Evolutionary conservation across 2,888 invertebrate species (phyloP), one percentile per base, ranked within the genome.

Genomic region (Leptogaster cylindrica): DNA sequence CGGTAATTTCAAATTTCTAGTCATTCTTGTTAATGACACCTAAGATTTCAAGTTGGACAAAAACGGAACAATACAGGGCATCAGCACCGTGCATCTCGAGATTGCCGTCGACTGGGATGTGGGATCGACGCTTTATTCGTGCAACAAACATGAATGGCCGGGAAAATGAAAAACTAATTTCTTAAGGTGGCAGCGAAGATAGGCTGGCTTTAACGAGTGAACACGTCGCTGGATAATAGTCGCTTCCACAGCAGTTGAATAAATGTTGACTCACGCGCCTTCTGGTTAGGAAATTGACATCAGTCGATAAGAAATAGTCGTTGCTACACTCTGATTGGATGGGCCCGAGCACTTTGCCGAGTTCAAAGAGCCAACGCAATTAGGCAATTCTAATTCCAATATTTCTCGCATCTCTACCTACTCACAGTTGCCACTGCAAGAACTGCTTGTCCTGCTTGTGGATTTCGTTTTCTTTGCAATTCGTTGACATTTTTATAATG

Each of bases 1-100:
- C 52, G 52, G 52, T 52, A 52, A 52, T 52, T 52, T 52, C 33
- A 52, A 52, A 52, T 52, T 52, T 52, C 52, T 52, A 52, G 52
- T 52, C 52, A 52, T 52, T 52, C 52, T 52, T 52, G 33, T 52
- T 52, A 52, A 52, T 52, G 52, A 52, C 52, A 52, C 52, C 28
- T 52, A 18, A 33, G 52, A 52, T 52, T 52, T 28, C 31, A 20
- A 18, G 46, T 33, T 31, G 31, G 16, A 52, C 52, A 52, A 52
- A 52, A 52, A 52, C 52, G 51, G 20, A 31, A 50, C 50, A 50
- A 50, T 50, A 25, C 50, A 6, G 27, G 27, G 5, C 8, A 10
- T 52, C 31, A 16, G 52, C 52, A 28, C 33, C 52, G 14, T 52
- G 14, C 18, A 10, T 7, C 31, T 31, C 16, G 31, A 28, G 31